Conservation (phyloP, 2,888 invertebrate genomes). For the Campopleginae sp. region DNA sequence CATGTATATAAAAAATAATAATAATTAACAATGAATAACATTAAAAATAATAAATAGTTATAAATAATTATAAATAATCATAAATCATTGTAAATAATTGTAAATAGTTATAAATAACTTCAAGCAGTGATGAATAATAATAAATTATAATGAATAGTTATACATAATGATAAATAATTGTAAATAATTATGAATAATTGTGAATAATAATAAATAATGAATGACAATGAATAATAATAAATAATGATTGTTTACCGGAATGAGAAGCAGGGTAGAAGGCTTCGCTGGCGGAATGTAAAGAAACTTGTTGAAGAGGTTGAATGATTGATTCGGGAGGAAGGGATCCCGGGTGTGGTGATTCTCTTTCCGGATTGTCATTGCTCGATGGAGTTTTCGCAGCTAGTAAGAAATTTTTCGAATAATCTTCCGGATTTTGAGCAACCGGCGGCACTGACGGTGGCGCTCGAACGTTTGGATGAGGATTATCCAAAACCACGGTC, state of each 20-base stretch:
- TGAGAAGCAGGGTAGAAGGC: conserved; percentile 59
- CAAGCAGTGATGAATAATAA: too few species aligned
- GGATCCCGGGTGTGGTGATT: conserved; percentile 44
- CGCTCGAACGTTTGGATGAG: conserved; percentile 46
- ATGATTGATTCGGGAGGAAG: conserved; percentile 49
- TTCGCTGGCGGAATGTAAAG: conserved; percentile 58
- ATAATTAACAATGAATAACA: too few species aligned
- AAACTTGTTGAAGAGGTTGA: conserved; percentile 61
- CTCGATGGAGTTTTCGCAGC: conserved; percentile 34
- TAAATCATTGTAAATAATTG: too few species aligned
- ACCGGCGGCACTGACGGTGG: conserved; percentile 35
- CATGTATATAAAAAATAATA: too few species aligned
- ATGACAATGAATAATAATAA: background rate
- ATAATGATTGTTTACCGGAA: conserved; percentile 46
- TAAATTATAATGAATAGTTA: too few species aligned
- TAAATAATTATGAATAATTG: background rate
- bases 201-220: background rate
- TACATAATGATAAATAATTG: too few species aligned
- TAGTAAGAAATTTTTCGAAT: conserved; percentile 36
- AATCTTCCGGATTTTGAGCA: conserved; percentile 55
- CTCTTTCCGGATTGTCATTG: conserved; percentile 47
- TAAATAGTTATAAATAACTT: too few species aligned
- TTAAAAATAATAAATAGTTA: too few species aligned
- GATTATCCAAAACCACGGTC: conserved; percentile 69
- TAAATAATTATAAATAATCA: too few species aligned